phyloP scores from a whole-genome alignment of 1,140 invertebrate species.

The Calephelis nemesis region DNA sequence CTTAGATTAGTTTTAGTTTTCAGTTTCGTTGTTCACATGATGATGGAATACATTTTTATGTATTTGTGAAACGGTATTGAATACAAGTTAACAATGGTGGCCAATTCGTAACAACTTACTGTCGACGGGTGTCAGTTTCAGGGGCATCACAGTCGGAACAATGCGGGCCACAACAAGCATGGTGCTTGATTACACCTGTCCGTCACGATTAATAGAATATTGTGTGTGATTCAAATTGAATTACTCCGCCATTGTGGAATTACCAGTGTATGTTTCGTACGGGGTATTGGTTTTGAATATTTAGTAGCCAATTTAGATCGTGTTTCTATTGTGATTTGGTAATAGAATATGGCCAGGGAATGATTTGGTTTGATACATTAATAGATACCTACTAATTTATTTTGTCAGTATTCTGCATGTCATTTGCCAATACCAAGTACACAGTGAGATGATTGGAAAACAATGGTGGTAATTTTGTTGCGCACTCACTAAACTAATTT shows the following conservation, averaged over 20 bases:
- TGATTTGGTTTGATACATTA: slow-evolving; percentile 25
- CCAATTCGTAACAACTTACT: slow-evolving; percentile 25
- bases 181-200: slow-evolving; percentile 74
- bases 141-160: slow-evolving; percentile 42
- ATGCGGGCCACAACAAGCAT: slow-evolving; percentile 45
- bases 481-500: too few species aligned
- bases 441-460: too few species aligned
- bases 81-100: neutral
- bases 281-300: slow-evolving; percentile 74
- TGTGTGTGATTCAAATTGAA: slow-evolving; percentile 76
- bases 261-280: slow-evolving; percentile 65
- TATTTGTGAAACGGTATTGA: too few species aligned
- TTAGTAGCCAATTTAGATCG: slow-evolving; percentile 73
- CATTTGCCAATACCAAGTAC: too few species aligned
- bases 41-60: too few species aligned
- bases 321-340: slow-evolving; percentile 66
- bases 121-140: slow-evolving; percentile 33
- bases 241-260: slow-evolving; percentile 70
- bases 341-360: slow-evolving; percentile 44
- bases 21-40: too few species aligned
- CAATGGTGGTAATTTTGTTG: too few species aligned
- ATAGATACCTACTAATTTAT: neutral
- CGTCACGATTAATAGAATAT: slow-evolving; percentile 76
- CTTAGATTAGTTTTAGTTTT: too few species aligned
- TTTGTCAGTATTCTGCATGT: too few species aligned